Evolutionary conservation across 2,797 vertebrate genomes (phyloP), one percentile per base, ranked within the genome.

Genomic region (Macrochelys suwanniensis): DNA sequence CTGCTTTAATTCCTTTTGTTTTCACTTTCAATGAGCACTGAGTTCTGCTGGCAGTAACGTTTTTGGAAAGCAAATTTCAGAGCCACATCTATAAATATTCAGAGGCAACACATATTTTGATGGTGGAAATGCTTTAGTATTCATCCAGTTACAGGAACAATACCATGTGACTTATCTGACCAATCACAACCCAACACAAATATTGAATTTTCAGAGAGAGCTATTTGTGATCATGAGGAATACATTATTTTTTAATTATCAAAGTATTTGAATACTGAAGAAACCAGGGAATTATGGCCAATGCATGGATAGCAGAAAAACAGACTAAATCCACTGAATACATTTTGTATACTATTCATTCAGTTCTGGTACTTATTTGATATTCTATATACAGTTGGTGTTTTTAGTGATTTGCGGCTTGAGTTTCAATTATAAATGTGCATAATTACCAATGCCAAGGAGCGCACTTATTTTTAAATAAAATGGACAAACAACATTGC

Each of bases 31-130:
- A 42, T 13, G 81, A 33, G 61, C 68, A 74, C 82, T 89, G n/a
- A 87, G 88, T 87, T 93, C 93, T 85, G 17, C 31, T 79, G 3
- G 6, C 45, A 45, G 25, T 37, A 85, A 45, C 47, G 4, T 8
- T 86, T 79, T 51, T 92, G 45, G 45, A 91, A 89, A 15, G 13
- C 42, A 90, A 11, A 10, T 85, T 94, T 81, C 71, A 80, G 26
- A 65, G 56, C 37, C 4, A 15, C 51, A 1, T 33, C 49, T 87
- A 28, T 71, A 42, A 90, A 10, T 82, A 84, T 82, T 1, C 91
- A 80, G 15, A 79, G 89, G 91, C 89, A 85, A 0, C 13, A 61
- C 59, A 33, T 1, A 68, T 21, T 54, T 54, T 49, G 23, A 76
- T 16, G 74, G 25, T 50, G 78, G 54, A 0, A 0, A 26, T 56